These are phyloP conservation scores for Triplophysa bombifrons DNA, from an alignment of 2,797 vertebrate species.

Conservation along the genomic window DNA sequence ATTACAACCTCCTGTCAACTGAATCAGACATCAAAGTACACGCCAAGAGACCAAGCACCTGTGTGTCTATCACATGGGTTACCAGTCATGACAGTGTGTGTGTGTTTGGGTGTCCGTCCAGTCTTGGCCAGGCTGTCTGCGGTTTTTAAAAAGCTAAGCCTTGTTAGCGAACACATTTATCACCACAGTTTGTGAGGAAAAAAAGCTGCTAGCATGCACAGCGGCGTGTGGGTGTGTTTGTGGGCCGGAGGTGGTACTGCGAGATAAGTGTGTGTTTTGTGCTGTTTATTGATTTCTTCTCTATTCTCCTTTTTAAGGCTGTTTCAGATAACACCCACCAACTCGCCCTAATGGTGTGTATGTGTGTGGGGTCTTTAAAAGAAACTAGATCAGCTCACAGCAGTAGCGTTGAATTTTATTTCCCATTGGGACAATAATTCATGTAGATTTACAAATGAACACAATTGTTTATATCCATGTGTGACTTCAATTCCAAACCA, in stretches of 20 bases:
- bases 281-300: constrained; percentile 56
- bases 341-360: constrained; percentile 12
- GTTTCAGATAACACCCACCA: constrained; percentile 53
- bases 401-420: not conserved
- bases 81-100: constrained; percentile 39
- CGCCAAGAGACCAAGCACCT: constrained; percentile 39
- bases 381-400: constrained; percentile 21
- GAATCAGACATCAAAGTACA: constrained; percentile 66
- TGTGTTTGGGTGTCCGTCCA: constrained; percentile 34
- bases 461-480: not conserved
- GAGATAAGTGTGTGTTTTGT: constrained; percentile 59
- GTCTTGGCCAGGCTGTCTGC: constrained; percentile 16
- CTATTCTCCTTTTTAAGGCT: constrained; percentile 40
- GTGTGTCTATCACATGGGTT: constrained; percentile 48
- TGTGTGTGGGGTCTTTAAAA: constrained; percentile 41
- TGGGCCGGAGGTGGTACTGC: constrained; percentile 39
- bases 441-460: not conserved
- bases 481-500: not conserved
- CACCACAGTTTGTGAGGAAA: constrained; percentile 41
- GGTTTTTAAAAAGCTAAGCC: constrained; percentile 28
- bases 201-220: constrained; percentile 38
- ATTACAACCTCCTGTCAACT: constrained; percentile 77
- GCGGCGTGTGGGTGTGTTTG: constrained; percentile 43
- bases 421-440: not conserved
- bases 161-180: constrained; percentile 35